A percentile compares a stretch with the other conserved stretches of the same genome.
Evolutionary conservation across 2,888 invertebrate species (phyloP).

Genomic region (Gandaritis pyraliata): DNA sequence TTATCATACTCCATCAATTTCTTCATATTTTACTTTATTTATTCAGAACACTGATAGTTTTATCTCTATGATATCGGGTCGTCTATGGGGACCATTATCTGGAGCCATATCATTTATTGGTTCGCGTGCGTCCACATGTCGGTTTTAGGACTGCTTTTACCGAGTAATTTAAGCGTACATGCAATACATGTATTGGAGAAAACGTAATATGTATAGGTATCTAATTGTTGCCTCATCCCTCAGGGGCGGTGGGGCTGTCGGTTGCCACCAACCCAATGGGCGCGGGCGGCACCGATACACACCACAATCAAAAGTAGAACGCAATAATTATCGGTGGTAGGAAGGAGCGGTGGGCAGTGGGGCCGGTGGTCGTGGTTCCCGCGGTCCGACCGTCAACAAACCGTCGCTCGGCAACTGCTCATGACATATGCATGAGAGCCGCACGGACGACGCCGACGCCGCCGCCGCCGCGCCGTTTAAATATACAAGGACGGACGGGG

Average conservation of each 20-base stretch:
- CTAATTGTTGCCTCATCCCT: slow-evolving; percentile 81
- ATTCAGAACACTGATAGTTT: slow-evolving; percentile 40
- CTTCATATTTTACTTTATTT: slow-evolving; percentile 3
- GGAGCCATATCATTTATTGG: slow-evolving; percentile 63
- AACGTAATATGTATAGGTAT: slow-evolving; percentile 52
- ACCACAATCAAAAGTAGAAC: slow-evolving; percentile 77
- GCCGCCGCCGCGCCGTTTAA: slow-evolving; percentile 72
- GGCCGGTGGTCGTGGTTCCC: slow-evolving; percentile 74
- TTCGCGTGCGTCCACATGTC: slow-evolving; percentile 64
- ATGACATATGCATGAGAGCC: slow-evolving; percentile 84
- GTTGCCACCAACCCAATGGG: slow-evolving; percentile 49
- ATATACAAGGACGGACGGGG: slow-evolving; percentile 79
- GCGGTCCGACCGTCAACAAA: slow-evolving; percentile 80
- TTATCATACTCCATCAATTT: slow-evolving; percentile 4
- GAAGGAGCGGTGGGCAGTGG: slow-evolving; percentile 51
- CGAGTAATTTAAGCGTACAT: slow-evolving; percentile 69
- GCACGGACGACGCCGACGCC: slow-evolving; percentile 67
- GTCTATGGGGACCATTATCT: slow-evolving; percentile 60
- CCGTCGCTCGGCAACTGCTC: slow-evolving; percentile 82
- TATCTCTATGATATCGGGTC: slow-evolving; percentile 54
- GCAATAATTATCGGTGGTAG: slow-evolving; percentile 75
- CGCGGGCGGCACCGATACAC: slow-evolving; percentile 67
- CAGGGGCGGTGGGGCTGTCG: slow-evolving; percentile 38
- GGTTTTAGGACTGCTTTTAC: slow-evolving; percentile 71
- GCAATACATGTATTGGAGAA: slow-evolving; percentile 68